phyloP scores from a whole-genome alignment of 1,140 invertebrate genomes.

The Aplysia californica region DNA sequence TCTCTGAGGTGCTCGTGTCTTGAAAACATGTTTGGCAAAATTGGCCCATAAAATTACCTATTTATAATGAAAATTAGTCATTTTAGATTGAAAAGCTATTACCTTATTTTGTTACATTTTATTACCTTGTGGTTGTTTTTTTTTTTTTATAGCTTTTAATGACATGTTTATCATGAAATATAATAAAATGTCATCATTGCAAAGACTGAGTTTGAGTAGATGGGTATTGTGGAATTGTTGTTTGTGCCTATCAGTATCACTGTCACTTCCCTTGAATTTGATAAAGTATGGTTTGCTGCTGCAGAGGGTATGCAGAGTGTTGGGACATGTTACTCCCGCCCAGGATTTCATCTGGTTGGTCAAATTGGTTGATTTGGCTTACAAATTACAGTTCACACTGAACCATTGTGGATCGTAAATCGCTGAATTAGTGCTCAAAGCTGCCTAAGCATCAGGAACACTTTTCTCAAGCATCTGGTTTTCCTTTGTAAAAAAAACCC shows the following conservation, averaged over 20 bases:
- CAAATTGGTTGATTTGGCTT: neutral
- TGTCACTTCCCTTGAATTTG: neutral
- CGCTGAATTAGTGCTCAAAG: no score
- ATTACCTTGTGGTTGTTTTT: no score
- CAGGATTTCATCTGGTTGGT: neutral
- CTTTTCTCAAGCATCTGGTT: no score
- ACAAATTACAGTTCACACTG: neutral
- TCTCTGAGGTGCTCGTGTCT: neutral
- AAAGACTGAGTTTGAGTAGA: no score
- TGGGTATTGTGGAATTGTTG: neutral
- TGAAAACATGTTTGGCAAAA: neutral
- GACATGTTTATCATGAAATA: neutral
- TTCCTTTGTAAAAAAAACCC: no score
- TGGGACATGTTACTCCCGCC: neutral
- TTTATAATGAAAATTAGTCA: neutral
- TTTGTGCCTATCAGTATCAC: neutral
- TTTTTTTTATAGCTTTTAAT: constrained; percentile 17
- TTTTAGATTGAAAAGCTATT: neutral
- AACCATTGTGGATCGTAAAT: no score
- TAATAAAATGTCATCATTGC: neutral
- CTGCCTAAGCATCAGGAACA: no score
- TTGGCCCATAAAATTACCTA: neutral
- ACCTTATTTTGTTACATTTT: constrained; percentile 18
- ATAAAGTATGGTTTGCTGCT: neutral
- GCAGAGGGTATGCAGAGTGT: neutral